phyloP scores from a whole-genome alignment of 2,888 invertebrate genomes.

The Lasioglossum morio region DNA sequence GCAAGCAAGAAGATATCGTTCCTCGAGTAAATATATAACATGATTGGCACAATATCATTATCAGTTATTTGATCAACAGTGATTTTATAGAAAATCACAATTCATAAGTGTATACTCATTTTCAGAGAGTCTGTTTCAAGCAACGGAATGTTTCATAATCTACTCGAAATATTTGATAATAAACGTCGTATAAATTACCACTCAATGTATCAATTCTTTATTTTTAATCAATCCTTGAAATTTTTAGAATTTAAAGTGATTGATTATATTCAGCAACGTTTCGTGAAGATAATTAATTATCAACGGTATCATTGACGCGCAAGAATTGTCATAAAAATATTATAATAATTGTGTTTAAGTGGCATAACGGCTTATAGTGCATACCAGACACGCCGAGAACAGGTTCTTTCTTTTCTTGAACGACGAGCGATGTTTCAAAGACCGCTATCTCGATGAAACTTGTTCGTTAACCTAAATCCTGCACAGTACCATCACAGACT shows the following conservation, averaged over 20 bases:
- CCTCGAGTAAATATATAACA: neutral
- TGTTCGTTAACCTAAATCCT: slow-evolving; percentile 40
- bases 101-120: neutral
- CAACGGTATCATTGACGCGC: neutral
- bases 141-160: neutral
- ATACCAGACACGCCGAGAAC: neutral
- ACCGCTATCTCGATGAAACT: neutral
- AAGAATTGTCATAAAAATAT: neutral
- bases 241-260: neutral
- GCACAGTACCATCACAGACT: neutral
- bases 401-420: slow-evolving; percentile 8
- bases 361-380: neutral
- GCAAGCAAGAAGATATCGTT: neutral
- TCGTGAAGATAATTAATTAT: neutral
- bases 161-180: neutral
- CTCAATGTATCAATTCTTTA: neutral
- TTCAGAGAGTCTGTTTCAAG: neutral
- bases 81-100: neutral
- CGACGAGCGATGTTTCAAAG: neutral
- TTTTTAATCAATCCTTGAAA: neutral
- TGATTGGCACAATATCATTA: neutral
- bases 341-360: slow-evolving; percentile 7
- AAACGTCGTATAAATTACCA: neutral
- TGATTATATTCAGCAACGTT: neutral
- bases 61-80: neutral